Conservation (phyloP, 2,113 vertebrate species). For the Rostratula benghalensis region DNA sequence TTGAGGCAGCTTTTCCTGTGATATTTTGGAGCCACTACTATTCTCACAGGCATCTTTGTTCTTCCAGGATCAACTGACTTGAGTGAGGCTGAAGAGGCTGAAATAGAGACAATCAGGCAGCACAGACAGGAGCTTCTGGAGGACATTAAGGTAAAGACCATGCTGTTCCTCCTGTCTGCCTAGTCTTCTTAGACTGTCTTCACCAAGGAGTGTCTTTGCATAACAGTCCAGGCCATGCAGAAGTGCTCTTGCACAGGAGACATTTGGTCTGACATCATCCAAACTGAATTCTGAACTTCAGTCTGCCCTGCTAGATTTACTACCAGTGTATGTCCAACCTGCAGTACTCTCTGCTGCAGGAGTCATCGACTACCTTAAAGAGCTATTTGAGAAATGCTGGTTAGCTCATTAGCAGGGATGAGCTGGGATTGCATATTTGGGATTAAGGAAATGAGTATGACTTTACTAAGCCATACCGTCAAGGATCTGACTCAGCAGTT, state of each 20-base stretch:
- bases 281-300: background rate
- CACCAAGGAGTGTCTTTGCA: background rate
- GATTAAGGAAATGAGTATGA: background rate
- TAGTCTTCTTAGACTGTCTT: background rate
- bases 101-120: constrained; percentile 83
- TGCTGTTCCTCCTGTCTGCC: background rate
- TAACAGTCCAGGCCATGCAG: background rate
- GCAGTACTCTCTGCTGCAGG: background rate
- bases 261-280: background rate
- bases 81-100: constrained; percentile 79
- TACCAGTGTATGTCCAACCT: background rate
- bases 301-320: background rate
- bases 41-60: background rate
- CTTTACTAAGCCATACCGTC: background rate
- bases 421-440: background rate
- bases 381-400: background rate
- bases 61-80: constrained; percentile 78
- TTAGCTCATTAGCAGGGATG: background rate
- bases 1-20: background rate
- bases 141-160: constrained; percentile 86
- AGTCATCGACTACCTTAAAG: background rate
- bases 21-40: background rate
- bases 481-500: background rate
- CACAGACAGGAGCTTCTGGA: constrained; percentile 85
- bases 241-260: background rate